Evolutionary conservation across 2,888 invertebrate species (phyloP), one percentile per base, ranked within the genome.

Genomic region (Brachypterus glaber): DNA sequence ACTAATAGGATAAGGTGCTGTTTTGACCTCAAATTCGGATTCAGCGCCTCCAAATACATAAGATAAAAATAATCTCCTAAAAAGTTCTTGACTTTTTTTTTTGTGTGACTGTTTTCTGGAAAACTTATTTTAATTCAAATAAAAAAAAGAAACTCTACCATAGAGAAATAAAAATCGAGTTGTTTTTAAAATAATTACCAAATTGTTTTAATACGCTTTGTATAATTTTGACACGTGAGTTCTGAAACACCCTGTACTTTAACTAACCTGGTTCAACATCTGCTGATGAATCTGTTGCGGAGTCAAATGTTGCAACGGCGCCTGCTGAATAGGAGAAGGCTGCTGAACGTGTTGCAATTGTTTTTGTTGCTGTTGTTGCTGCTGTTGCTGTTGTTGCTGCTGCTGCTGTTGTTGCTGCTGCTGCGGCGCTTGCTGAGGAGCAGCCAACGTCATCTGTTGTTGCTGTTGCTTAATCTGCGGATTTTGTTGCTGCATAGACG

Each of bases 231-330:
- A n/a, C n/a, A n/a, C n/a, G n/a, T n/a, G n/a, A n/a, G n/a, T n/a
- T 26, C n/a, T n/a, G 27, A 27, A 27, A 27, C 27, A 4, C 21
- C 9, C 21, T 27, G 41, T 18, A 35, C 7, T 13, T 33, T 32
- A 21, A 36, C 37, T 47, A 52, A 64, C 64, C 53, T 73, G 72
- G 39, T 70, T 70, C 47, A 72, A 63, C 70, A 72, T 70, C 49
- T 73, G 72, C 44, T 72, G 72, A 47, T 72, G 70, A 35, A 70
- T 61, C 47, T 70, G 70, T 26, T 68, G 63, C 37, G 67, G 55
- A 7, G 52, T 52, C 29, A 55, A 32, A 33, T 51, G 49, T 17
- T 54, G 46, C n/a, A 54, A 57, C 12, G 52, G 35, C 17, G 44
- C 37, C n/a, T 53, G 52, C 30, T 51, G 52, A 8, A 39, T 43